A percentile compares a stretch with the other conserved stretches of the same genome.
Conservation (phyloP, 1,140 invertebrate genomes). For the Leptinotarsa defecta region DNA sequence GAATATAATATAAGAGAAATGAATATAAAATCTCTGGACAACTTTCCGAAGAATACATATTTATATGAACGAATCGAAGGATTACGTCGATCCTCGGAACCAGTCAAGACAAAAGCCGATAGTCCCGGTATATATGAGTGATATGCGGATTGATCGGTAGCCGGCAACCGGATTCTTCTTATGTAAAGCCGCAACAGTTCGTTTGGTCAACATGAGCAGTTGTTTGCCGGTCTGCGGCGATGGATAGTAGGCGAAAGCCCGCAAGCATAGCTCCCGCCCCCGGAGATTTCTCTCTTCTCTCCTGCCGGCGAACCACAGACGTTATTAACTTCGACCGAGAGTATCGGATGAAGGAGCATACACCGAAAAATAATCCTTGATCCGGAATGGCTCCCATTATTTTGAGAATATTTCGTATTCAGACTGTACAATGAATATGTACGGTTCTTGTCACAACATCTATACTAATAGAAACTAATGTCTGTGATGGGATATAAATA, state of each 20-base stretch:
- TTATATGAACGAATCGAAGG: too few species aligned
- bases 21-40: too few species aligned
- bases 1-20: too few species aligned
- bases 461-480: too few species aligned
- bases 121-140: not conserved
- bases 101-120: not conserved
- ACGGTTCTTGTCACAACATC: too few species aligned
- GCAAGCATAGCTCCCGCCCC: not conserved
- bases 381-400: too few species aligned
- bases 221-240: conserved; percentile 42
- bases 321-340: not conserved
- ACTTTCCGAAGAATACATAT: too few species aligned
- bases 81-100: too few species aligned
- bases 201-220: conserved; percentile 41
- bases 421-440: too few species aligned
- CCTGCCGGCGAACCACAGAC: not conserved
- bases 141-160: not conserved
- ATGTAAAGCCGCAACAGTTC: conserved; percentile 37
- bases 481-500: too few species aligned
- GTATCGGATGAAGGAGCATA: not conserved
- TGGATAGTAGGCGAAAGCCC: not conserved
- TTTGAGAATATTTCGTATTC: too few species aligned
- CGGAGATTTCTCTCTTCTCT: not conserved
- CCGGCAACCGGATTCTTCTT: conserved; percentile 31
- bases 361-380: too few species aligned